Evolutionary conservation across 2,113 vertebrate species (phyloP), one percentile per base, ranked within the genome.

Genomic region (Neoarius graeffei): DNA sequence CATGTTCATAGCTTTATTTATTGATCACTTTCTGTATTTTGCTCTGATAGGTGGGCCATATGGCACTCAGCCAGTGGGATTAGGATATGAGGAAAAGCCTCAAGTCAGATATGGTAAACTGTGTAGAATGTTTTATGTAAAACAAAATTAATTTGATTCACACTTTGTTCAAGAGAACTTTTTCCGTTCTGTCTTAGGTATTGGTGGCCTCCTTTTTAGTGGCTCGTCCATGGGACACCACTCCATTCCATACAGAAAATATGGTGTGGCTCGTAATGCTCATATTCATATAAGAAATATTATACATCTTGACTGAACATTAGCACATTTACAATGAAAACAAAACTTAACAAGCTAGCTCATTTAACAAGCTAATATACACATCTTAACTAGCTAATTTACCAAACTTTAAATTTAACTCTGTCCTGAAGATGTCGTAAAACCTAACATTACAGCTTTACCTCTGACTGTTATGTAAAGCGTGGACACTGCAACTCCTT

Each of bases 31-130:
- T 81, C 8, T 13, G 35, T 66, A 27, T 67, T 66, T 52, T 57
- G 1, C n/a, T 84, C 9, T 64, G 77, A 66, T 48, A 89, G 90
- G 83, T 88, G 86, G 69, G 13, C 67, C 86, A 7, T 83, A 89
- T 17, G 86, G 81, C 7, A 76, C 56, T 6, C 88, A 84, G 27
- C 84, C 84, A 85, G 42, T 20, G 69, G 88, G 84, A 17, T 71
- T 89, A 1, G 88, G 90, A 15, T 64, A 50, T 19, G 87, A 91
- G 60, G 86, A 81, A 76, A 89, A 81, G 54, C 52, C 84, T 15
- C 84, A 85, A 76, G 50, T 69, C 17, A 89, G 86, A 84, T 89
- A 86, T 62, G 90, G 88, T 91, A 52, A 85, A 52, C 25, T n/a
- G 27, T 52, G 60, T 83, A 7, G 2, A 66, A 50, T n/a, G n/a